phyloP scores from a whole-genome alignment of 2,113 vertebrate genomes.

The Vidua macroura region DNA sequence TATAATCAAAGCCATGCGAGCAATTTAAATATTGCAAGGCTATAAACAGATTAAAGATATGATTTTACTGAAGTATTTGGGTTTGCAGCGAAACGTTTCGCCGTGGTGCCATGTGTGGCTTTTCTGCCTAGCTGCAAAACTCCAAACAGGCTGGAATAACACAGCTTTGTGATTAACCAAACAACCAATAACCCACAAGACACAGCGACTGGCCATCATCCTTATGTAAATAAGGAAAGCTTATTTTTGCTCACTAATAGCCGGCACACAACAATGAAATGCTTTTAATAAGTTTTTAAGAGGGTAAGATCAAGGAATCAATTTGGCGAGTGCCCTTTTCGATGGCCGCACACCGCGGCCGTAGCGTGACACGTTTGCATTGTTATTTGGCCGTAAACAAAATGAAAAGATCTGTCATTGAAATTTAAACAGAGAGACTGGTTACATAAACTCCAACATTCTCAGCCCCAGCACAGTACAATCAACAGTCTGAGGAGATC shows the following conservation, averaged over 20 bases:
- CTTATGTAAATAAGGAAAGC: slow-evolving; percentile 58
- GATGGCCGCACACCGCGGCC: slow-evolving; percentile 44
- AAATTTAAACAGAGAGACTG: slow-evolving; percentile 69
- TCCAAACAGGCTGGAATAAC: slow-evolving; percentile 23
- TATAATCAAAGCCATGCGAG: slow-evolving; percentile 50
- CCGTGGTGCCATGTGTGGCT: slow-evolving; percentile 10
- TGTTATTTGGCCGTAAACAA: slow-evolving; percentile 74
- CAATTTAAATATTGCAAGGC: slow-evolving; percentile 39
- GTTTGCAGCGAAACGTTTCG: slow-evolving; percentile 40
- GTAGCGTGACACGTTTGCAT: slow-evolving; percentile 51
- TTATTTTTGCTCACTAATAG: slow-evolving; percentile 57
- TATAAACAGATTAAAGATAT: slow-evolving; percentile 62
- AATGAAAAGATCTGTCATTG: slow-evolving; percentile 70
- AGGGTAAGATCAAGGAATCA: slow-evolving; percentile 37
- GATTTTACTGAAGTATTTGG: slow-evolving; percentile 48
- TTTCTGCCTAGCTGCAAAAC: slow-evolving; percentile 39
- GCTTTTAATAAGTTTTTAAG: slow-evolving; percentile 65
- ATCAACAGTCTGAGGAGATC: slow-evolving; percentile 59
- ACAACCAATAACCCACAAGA: slow-evolving; percentile 55
- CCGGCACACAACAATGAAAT: slow-evolving; percentile 41
- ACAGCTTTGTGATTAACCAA: slow-evolving; percentile 61
- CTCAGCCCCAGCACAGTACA: slow-evolving; percentile 37
- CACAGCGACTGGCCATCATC: slow-evolving; percentile 7
- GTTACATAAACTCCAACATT: slow-evolving; percentile 70
- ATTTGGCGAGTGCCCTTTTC: slow-evolving; percentile 8